These are phyloP conservation scores for Rhinogobius similis DNA, from an alignment of 2,113 vertebrate genomes.

Conservation along the genomic window DNA sequence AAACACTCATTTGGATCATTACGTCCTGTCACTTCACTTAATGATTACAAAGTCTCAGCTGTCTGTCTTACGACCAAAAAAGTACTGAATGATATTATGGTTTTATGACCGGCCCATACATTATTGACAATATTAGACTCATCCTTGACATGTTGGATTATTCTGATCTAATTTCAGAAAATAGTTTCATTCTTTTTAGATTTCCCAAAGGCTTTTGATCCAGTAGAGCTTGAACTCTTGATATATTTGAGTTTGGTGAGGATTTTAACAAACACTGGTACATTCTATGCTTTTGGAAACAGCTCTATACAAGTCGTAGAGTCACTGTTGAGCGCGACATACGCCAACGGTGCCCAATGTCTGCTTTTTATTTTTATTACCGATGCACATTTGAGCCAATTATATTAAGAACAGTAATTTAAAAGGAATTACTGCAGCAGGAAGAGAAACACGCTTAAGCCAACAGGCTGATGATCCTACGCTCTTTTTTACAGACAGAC, in stretches of 20 bases:
- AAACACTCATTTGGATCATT: background rate
- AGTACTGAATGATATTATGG: background rate
- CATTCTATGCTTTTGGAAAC: too few relatives aligned
- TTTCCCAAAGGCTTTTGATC: too few relatives aligned
- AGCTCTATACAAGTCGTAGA: background rate
- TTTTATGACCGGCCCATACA: background rate
- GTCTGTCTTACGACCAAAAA: background rate
- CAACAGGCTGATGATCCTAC: background rate
- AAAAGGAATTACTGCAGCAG: too few relatives aligned
- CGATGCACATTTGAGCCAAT: background rate
- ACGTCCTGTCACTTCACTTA: background rate
- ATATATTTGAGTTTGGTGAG: background rate
- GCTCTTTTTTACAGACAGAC: background rate
- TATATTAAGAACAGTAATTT: too few relatives aligned
- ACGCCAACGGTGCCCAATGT: background rate
- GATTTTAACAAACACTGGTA: too few relatives aligned
- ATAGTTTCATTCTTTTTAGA: too few relatives aligned
- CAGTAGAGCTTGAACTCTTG: background rate
- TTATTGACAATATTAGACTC: background rate
- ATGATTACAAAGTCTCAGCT: background rate
- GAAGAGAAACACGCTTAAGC: background rate
- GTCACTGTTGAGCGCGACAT: too few relatives aligned
- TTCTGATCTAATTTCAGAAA: too few relatives aligned
- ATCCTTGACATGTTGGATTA: background rate
- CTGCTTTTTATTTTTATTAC: background rate